Evolutionary conservation across 2,797 vertebrate genomes (phyloP), one percentile per base, ranked within the genome.

Genomic region (Ambastaia sidthimunki): DNA sequence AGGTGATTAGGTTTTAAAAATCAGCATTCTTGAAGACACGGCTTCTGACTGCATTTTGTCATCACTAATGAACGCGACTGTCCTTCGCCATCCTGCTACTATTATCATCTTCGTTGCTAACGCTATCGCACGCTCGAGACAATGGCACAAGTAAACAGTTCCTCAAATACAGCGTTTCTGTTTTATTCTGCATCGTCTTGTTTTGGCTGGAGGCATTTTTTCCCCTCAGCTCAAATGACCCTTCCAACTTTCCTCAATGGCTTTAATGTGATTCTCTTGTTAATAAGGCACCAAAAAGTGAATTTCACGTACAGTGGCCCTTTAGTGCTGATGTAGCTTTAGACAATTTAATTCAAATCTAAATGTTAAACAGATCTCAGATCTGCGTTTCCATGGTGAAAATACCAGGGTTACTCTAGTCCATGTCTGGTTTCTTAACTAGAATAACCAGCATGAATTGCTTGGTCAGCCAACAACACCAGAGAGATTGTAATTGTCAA

Each of bases 191-290:
- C 44, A 13, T 62, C 31, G 25, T 28, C 0, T 71, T 78, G 68
- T 71, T 78, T 71, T 78, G 76, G 76, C 76, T 78, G 25, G 47
- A 78, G 67, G 76, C 76, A 3, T 78, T 62, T 63, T 60, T 41
- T 63, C 6, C 19, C 2, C 13, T 62, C 57, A 3, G 34, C 47
- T 62, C 54, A 37, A 78, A 57, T 48, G 37, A 13, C 52, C 75
- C 47, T 48, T 31, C 74, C 41, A 59, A 48, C 66, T 70, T 70
- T 67, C 12, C 21, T 78, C 54, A 78, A 75, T 60, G 34, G 73
- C 73, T 66, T 34, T 19, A 67, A 41, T 28, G 57, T 78, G 76
- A 71, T 19, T 3, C 44, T 71, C 37, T 78, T 71, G 9, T 63
- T 52, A 70, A 62, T 50, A 23, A 63, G 68, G 47, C 10, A 16